Conservation (phyloP, 1,140 invertebrate species). For the Dolichoris vasculosae region DNA sequence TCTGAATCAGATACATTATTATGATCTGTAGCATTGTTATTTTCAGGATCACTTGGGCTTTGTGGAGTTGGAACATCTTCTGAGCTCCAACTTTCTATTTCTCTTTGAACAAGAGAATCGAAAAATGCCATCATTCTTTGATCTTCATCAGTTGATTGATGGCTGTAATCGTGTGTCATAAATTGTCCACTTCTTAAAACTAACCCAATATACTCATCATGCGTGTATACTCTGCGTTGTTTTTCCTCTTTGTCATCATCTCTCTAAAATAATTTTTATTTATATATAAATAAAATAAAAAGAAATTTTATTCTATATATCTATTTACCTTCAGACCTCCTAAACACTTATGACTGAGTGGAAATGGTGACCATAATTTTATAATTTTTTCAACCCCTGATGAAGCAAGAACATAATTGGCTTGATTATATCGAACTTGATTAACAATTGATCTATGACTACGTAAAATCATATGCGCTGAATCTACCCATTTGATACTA, state of each 20-base stretch:
- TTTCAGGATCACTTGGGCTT: constrained; percentile 65
- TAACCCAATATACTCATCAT: constrained; percentile 89
- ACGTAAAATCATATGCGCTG: constrained; percentile 87
- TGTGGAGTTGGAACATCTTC: constrained; percentile 64
- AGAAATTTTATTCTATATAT: constrained; percentile 18
- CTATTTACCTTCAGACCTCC: constrained; percentile 69
- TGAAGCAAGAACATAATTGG: constrained; percentile 90
- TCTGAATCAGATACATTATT: constrained; percentile 65
- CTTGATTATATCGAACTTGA: constrained; percentile 92
- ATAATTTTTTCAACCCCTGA: constrained; percentile 97
- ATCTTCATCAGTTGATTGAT: constrained; percentile 91
- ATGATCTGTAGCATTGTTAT: constrained; percentile 57
- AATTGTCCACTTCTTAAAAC: constrained; percentile 85
- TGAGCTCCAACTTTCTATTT: constrained; percentile 84
- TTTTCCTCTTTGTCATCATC: constrained; percentile 75
- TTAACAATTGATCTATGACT: constrained; percentile 97
- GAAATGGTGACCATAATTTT: constrained; percentile 80
- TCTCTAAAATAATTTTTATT: constrained; percentile 56
- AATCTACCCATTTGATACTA: constrained; percentile 77
- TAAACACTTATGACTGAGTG: constrained; percentile 63
- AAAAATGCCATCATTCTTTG: constrained; percentile 97
- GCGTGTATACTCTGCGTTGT: constrained; percentile 86
- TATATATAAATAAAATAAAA: constrained; percentile 2
- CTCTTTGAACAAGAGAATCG: constrained; percentile 92
- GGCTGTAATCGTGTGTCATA: constrained; percentile 86